Evolutionary conservation across 2,888 invertebrate genomes (phyloP), one percentile per base, ranked within the genome.

Genomic region (Cheilosia pagana): DNA sequence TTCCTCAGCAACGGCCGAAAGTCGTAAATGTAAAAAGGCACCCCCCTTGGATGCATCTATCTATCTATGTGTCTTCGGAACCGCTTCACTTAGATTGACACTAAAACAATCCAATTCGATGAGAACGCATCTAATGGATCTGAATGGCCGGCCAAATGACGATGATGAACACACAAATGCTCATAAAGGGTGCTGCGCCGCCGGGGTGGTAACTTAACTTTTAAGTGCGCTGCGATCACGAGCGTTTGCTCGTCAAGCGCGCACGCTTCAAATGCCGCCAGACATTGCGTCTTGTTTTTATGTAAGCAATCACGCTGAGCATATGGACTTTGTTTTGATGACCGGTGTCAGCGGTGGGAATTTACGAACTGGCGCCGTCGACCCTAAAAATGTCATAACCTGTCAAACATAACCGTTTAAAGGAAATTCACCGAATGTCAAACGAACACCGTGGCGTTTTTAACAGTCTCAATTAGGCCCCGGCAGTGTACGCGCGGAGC

Each of bases 61-160:
- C 12, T 3, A 28, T 19, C 39, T 35, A 8, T 14, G 31, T 10
- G 35, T 16, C 10, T 35, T 19, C 23, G 25, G 35, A 35, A 39
- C 23, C 53, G 60, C 25, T 57, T 23, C 75, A 59, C 55, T 62
- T 67, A 31, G 67, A 67, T 48, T 43, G 67, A 62, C 28, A 72
- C 25, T 82, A 78, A 82, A 82, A 68, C 72, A 72, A 72, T 78
- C 72, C 77, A 67, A 71, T 71, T 72, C 57, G 59, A 62, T 82
- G 82, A 65, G 77, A 62, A 72, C 67, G 60, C 67, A 78, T 72
- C 82, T 78, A 82, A 82, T 82, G 67, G 82, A 77, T 78, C 71
- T 35, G 72, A 82, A 77, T 72, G 60, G 53, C 67, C 53, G 19
- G 10, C 48, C 53, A 67, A 78, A 82, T 57, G 78, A 72, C 43